Evolutionary conservation across 2,797 vertebrate genomes (phyloP).

Genomic region (Falco berigora): DNA sequence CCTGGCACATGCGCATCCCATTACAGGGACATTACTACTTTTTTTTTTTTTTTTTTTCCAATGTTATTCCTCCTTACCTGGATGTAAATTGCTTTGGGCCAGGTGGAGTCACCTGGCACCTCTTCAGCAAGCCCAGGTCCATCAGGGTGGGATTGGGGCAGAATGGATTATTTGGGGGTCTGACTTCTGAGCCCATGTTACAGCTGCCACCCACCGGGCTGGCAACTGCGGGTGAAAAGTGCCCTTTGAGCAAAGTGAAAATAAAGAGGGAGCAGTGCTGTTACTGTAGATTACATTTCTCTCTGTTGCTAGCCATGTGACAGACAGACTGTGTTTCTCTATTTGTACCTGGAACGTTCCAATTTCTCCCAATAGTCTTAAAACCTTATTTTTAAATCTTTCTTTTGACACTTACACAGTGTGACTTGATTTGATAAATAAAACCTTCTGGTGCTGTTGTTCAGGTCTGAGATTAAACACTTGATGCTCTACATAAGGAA

Average conservation of each 20-base stretch:
- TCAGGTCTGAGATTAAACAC: slow-evolving; percentile 39
- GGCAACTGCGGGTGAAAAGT: slow-evolving; percentile 4
- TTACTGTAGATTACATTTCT: slow-evolving; percentile 55
- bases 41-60: neutral
- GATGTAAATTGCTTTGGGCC: neutral
- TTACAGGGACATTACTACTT: neutral
- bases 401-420: slow-evolving; percentile 51
- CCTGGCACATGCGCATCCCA: neutral
- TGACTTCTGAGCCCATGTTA: neutral
- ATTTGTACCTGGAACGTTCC: slow-evolving; percentile 60
- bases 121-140: neutral
- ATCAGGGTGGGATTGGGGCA: neutral
- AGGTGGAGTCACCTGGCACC: neutral
- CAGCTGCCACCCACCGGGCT: neutral
- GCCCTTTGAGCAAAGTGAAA: slow-evolving; percentile 37
- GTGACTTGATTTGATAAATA: slow-evolving; percentile 62
- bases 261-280: slow-evolving; percentile 35
- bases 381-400: slow-evolving; percentile 61
- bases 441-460: slow-evolving; percentile 44
- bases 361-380: slow-evolving; percentile 43
- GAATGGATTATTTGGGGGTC: neutral
- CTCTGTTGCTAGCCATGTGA: slow-evolving; percentile 57
- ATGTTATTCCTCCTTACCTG: neutral
- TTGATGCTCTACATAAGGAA: slow-evolving; percentile 29
- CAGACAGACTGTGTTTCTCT: slow-evolving; percentile 54